Percentiles rank a stretch among this genome's conserved stretches.
These are phyloP conservation scores for Microcebus murinus DNA, from an alignment of 2,113 vertebrate species.

Conservation along the genomic window DNA sequence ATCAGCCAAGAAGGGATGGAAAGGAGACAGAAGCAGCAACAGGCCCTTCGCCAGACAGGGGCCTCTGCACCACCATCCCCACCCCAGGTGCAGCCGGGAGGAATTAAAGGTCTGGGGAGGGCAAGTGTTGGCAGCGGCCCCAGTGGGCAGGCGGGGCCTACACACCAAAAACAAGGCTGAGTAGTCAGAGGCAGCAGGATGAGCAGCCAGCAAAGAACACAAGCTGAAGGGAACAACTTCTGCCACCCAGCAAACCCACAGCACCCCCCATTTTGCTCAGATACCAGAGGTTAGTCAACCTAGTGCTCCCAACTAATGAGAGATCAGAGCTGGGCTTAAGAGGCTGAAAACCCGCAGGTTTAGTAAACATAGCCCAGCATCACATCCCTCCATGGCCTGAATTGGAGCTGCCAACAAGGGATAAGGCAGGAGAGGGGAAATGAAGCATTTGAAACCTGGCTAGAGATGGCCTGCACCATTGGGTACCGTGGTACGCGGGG, in stretches of 20 bases:
- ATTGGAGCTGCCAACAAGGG: conserved; percentile 6
- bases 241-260: neutral
- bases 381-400: conserved; percentile 56
- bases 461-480: conserved; percentile 7
- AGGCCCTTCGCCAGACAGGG: conserved; percentile 34
- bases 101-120: conserved; percentile 23
- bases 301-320: conserved; percentile 67
- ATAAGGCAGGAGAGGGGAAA: conserved; percentile 34
- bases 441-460: conserved; percentile 15
- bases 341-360: conserved; percentile 81
- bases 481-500: neutral
- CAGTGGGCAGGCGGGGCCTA: conserved; percentile 14
- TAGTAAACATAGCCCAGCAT: conserved; percentile 85
- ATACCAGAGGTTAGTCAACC: conserved; percentile 62
- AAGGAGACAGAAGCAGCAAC: conserved; percentile 53
- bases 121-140: conserved; percentile 67
- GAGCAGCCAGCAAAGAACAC: conserved; percentile 26
- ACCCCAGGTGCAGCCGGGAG: neutral
- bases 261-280: conserved; percentile 41
- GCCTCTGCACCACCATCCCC: conserved; percentile 54
- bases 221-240: neutral
- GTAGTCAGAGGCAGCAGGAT: neutral
- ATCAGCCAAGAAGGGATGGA: conserved; percentile 55
- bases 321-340: conserved; percentile 75
- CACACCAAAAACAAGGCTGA: neutral